Evolutionary conservation across 92 coral and sea anemone genomes (phyloP).

Genomic region (Palythoa caribaeorum): DNA sequence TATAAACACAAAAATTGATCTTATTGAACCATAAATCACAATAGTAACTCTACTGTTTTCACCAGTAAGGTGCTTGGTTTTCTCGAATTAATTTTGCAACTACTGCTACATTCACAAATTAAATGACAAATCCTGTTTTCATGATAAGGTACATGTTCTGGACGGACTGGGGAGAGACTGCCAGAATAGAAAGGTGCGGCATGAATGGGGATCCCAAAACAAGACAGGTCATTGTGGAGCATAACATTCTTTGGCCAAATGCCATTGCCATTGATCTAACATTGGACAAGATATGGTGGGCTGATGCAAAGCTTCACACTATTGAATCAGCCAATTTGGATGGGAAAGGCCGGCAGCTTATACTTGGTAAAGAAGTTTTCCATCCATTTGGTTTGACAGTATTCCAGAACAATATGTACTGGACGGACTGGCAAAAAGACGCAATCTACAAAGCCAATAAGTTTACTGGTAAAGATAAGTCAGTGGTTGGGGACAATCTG

Average conservation of each 20-base stretch:
- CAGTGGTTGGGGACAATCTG: constrained; percentile 36
- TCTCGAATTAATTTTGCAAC: no score
- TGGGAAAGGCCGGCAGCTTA: constrained; percentile 62
- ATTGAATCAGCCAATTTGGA: constrained; percentile 70
- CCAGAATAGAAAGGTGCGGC: constrained; percentile 78
- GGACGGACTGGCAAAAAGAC: constrained; percentile 71
- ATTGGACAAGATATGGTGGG: constrained; percentile 80
- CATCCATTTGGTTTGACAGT: constrained; percentile 74
- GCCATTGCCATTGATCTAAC: constrained; percentile 75
- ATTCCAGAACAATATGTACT: constrained; percentile 69
- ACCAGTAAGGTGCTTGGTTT: no score
- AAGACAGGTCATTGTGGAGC: constrained; percentile 55
- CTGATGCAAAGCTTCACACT: constrained; percentile 69
- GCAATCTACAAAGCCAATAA: constrained; percentile 68
- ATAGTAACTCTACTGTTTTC: no score
- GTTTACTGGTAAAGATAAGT: constrained; percentile 59
- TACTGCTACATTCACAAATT: no score
- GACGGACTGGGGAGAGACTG: constrained; percentile 81
- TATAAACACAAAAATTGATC: no score
- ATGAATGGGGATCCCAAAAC: constrained; percentile 73
- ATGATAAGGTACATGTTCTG: constrained; percentile 73
- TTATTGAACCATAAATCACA: no score
- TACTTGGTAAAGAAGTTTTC: constrained; percentile 27
- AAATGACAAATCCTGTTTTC: background rate
- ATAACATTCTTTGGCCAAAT: constrained; percentile 74